Evolutionary conservation across 2,888 invertebrate genomes (phyloP).

Genomic region (Cosmia pyralina): DNA sequence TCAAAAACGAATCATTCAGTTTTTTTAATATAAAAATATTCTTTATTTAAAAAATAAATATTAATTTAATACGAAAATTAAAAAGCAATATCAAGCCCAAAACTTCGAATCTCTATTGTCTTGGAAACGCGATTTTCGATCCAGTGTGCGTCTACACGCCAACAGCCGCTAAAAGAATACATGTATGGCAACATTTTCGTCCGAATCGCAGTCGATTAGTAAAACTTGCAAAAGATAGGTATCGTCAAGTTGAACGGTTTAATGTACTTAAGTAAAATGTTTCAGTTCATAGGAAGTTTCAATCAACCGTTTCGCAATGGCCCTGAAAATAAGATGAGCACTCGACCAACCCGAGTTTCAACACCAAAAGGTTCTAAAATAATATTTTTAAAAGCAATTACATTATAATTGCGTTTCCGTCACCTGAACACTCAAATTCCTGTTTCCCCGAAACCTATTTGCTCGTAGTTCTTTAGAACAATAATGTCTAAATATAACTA

Average conservation of each 20-base stretch:
- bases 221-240: background rate
- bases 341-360: background rate
- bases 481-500: conserved; percentile 6
- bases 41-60: no score
- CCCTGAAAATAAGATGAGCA: background rate
- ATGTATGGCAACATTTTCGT: background rate
- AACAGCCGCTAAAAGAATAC: background rate
- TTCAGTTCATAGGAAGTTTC: background rate
- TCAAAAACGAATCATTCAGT: no score
- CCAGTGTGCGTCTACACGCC: background rate
- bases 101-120: background rate
- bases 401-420: conserved; percentile 1
- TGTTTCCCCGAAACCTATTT: background rate
- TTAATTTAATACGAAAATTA: no score
- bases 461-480: background rate
- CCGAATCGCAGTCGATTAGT: background rate
- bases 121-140: background rate
- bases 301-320: background rate
- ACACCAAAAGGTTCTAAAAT: background rate
- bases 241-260: background rate
- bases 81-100: no score
- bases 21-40: no score
- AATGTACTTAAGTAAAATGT: background rate
- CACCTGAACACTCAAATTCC: background rate
- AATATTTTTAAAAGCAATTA: no score